Evolutionary conservation across 53 echinoderm and acorn worm species (phyloP).

Genomic region (Stichopus horrens): DNA sequence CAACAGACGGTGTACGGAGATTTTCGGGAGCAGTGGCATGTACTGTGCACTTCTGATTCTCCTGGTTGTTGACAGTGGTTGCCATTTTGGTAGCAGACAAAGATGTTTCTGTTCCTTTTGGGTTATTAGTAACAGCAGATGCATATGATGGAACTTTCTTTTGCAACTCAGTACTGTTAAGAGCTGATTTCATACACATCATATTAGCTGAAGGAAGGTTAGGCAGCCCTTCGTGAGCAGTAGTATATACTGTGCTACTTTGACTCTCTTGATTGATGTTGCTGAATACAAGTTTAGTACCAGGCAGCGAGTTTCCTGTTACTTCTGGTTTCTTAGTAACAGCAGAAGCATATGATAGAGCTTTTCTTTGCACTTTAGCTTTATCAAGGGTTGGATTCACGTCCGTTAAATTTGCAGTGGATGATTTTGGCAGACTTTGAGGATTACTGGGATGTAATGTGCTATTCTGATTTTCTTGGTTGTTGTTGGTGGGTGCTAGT

Average conservation of each 20-base stretch:
- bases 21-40: neutral
- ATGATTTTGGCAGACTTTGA: neutral
- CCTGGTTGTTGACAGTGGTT: neutral
- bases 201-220: neutral
- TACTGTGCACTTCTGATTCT: neutral
- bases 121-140: neutral
- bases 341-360: neutral
- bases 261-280: neutral
- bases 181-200: neutral
- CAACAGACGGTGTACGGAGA: neutral
- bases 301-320: neutral
- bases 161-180: neutral
- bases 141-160: neutral
- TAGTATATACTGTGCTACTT: neutral
- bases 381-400: neutral
- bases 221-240: neutral
- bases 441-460: neutral
- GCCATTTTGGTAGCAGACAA: neutral
- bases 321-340: neutral
- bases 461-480: neutral
- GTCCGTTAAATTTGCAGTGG: neutral
- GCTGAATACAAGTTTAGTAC: neutral
- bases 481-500: neutral
- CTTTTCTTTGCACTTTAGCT: neutral
- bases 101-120: neutral